These are phyloP conservation scores for Dromococcyx pavoninus DNA, from an alignment of 2,797 vertebrate genomes.

Conservation along the genomic window DNA sequence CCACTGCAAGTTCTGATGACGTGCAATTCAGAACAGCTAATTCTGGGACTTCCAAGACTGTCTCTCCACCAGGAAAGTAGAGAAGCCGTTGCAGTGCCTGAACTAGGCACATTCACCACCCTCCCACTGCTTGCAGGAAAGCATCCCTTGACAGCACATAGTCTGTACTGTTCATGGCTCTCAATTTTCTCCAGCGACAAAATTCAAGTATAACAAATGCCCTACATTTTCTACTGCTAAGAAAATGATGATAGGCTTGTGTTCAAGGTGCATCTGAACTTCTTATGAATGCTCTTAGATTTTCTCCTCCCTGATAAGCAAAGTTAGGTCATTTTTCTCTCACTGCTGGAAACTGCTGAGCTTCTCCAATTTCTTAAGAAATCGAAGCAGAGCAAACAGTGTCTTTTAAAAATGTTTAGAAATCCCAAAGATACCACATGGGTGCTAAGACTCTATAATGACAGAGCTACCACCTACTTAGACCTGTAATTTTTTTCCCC, in stretches of 20 bases:
- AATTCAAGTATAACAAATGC: background rate
- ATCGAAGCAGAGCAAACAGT: rapidly evolving
- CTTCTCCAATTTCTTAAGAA: background rate
- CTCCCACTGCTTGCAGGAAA: background rate
- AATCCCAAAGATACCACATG: background rate
- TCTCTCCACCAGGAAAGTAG: background rate
- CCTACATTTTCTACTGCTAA: background rate
- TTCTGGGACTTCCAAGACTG: background rate
- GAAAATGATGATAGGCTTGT: background rate
- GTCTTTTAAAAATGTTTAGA: background rate
- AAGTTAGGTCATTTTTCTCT: background rate
- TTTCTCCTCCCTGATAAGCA: background rate
- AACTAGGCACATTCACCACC: too few species aligned
- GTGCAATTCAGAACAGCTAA: background rate
- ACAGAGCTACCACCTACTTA: background rate
- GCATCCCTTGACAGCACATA: background rate
- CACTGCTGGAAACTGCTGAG: background rate
- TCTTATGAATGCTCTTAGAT: background rate
- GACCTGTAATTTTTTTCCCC: background rate
- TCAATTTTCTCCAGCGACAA: background rate
- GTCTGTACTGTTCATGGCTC: background rate
- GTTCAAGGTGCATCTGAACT: background rate
- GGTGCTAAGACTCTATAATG: background rate
- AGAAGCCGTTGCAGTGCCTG: background rate
- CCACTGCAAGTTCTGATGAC: background rate